Conservation (phyloP, 2,888 invertebrate genomes). For the Cancer borealis region DNA sequence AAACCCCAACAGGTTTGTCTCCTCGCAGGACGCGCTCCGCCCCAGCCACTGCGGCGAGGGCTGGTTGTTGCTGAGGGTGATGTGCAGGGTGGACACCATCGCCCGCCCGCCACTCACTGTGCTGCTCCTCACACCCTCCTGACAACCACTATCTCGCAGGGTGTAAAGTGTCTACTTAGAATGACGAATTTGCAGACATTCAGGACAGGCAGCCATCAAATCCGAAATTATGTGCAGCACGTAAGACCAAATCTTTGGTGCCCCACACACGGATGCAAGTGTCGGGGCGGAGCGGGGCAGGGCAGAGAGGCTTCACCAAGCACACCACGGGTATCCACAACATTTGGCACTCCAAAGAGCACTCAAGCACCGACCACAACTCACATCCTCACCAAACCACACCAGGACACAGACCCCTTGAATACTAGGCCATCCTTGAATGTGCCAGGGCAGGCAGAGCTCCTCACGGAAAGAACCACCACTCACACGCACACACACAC, state of each 20-base stretch:
- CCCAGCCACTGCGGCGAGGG: constrained; percentile 54
- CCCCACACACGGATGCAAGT: background rate
- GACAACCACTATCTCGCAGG: background rate
- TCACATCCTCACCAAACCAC: background rate
- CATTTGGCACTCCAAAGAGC: background rate
- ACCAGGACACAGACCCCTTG: background rate
- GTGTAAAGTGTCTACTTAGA: background rate
- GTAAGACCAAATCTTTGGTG: background rate
- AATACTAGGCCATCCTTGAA: background rate
- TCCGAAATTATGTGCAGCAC: background rate
- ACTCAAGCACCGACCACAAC: background rate
- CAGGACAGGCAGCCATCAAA: background rate
- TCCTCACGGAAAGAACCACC: background rate
- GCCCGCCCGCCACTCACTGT: background rate
- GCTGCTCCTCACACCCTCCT: background rate
- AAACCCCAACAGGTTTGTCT: constrained; percentile 55
- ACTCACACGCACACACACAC: background rate
- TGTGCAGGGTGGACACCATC: constrained; percentile 66
- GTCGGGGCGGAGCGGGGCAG: background rate
- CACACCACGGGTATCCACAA: background rate
- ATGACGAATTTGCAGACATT: constrained; percentile 1
- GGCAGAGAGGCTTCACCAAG: background rate
- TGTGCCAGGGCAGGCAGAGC: background rate
- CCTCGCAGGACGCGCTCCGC: constrained; percentile 57
- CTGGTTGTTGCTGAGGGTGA: constrained; percentile 63